A percentile compares a stretch with the other conserved stretches of the same genome.
These are phyloP conservation scores for Erythrocercus mccallii DNA, from an alignment of 2,113 vertebrate species.

Conservation along the genomic window DNA sequence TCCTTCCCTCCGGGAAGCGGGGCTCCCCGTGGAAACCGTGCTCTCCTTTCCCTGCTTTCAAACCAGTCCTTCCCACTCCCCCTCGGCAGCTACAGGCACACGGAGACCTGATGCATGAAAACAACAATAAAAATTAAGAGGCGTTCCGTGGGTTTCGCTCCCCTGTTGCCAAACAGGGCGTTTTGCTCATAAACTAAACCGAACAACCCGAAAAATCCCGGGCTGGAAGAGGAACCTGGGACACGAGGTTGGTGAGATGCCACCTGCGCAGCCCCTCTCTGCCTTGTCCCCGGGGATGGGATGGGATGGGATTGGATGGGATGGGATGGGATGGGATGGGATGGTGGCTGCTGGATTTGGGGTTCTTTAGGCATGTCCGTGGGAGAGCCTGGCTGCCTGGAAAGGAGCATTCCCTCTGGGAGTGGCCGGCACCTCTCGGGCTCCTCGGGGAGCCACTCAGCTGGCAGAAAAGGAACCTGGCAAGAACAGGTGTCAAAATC, in stretches of 20 bases:
- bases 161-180: background rate
- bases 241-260: background rate
- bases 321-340: background rate
- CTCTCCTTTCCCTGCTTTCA: background rate
- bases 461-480: background rate
- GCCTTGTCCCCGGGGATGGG: background rate
- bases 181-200: background rate
- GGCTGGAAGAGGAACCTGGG: background rate
- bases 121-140: background rate
- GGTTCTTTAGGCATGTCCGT: background rate
- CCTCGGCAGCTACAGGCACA: background rate
- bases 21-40: background rate
- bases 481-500: background rate
- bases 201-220: background rate
- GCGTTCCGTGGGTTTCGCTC: background rate
- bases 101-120: background rate
- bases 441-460: accelerated
- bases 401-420: background rate
- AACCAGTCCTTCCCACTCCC: background rate
- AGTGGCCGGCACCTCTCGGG: background rate
- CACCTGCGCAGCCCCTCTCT: background rate
- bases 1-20: background rate
- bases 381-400: background rate
- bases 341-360: background rate
- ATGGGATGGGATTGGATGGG: background rate